Evolutionary conservation across 2,113 vertebrate species (phyloP).

Genomic region (Centropus unirufus): DNA sequence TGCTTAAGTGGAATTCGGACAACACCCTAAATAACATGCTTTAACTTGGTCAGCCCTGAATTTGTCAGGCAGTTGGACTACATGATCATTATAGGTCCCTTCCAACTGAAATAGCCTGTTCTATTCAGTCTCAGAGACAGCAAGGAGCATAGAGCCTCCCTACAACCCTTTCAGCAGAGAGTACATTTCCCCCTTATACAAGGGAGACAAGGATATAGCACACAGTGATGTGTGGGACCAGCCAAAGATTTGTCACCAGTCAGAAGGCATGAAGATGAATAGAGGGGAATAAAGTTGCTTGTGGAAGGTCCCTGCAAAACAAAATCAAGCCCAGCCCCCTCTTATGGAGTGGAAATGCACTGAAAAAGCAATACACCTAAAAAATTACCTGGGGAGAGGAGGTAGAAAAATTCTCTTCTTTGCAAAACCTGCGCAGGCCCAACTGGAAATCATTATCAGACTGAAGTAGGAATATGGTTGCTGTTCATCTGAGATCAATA

Average conservation of each 20-base stretch:
- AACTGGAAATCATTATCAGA: background rate
- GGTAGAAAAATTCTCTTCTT: background rate
- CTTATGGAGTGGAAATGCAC: background rate
- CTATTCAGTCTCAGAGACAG: background rate
- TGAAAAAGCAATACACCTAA: background rate
- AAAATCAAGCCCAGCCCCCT: background rate
- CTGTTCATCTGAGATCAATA: background rate
- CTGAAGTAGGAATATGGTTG: background rate
- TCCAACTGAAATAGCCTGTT: too few relatives aligned
- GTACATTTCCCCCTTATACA: background rate
- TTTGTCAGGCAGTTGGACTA: too few relatives aligned
- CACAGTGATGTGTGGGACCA: rapidly evolving
- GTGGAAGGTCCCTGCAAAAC: background rate
- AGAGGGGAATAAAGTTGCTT: background rate
- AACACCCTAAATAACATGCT: too few relatives aligned
- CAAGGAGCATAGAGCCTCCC: background rate
- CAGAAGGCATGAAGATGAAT: background rate
- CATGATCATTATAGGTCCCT: too few relatives aligned
- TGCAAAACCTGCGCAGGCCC: background rate
- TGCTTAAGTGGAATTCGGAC: too few relatives aligned
- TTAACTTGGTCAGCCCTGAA: too few relatives aligned
- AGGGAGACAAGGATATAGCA: background rate
- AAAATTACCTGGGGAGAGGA: background rate
- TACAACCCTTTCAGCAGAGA: background rate
- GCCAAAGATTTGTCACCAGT: background rate